Base-by-base conservation (phyloP, 1,140 invertebrate genomes). In the Drosophila parvula region DNA sequence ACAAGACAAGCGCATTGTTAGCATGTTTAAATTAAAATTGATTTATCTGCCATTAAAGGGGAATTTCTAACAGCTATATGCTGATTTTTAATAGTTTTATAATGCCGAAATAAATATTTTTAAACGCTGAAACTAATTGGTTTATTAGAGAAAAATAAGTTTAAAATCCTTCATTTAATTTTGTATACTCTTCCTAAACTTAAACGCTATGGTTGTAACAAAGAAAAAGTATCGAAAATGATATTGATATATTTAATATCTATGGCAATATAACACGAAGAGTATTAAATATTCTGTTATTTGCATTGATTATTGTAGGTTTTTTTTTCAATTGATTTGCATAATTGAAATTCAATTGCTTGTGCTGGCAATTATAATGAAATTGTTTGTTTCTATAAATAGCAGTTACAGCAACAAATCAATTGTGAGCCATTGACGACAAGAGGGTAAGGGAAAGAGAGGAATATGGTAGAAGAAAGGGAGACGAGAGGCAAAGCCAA, bases 381-480 rank as follows among this genome's bases (percentile, higher is more conserved):
- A 81, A 85, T 81, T 77, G 77, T 85, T 77, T 81, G 63, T 51
- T 56, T 62, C 45, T 84, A 85, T 65, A 84, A 85, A 81, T 84
- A 85, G 74, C 14, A 56, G 41, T 71, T 71, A 59, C 36, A 71
- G 22, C 43, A 78, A 78, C 59, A 79, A 63, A 57, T 62, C 68
- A 85, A 81, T 81, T 85, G 68, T 44, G 45, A 59, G 28, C n/a
- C 51, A 41, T 40, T 60, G 16, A 38, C 16, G 16, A 38, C 16
- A 34, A 36, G 55, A 9, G 56, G 28, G 38, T 18, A 34, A 47
- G n/a, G 30, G 34, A 55, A 16, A 40, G 7, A 43, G 18, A 10
- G 8, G 5, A 51, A 5, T 22, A 51, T 9, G 16, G 30, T 30
- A 14, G 11, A 53, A 36, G 8, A 44, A 28, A 38, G n/a, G 50